A percentile compares a stretch with the other conserved stretches of the same genome.
These are phyloP conservation scores for Caenorhabditis virilis DNA, from an alignment of 2,888 invertebrate genomes.

Conservation along the genomic window DNA sequence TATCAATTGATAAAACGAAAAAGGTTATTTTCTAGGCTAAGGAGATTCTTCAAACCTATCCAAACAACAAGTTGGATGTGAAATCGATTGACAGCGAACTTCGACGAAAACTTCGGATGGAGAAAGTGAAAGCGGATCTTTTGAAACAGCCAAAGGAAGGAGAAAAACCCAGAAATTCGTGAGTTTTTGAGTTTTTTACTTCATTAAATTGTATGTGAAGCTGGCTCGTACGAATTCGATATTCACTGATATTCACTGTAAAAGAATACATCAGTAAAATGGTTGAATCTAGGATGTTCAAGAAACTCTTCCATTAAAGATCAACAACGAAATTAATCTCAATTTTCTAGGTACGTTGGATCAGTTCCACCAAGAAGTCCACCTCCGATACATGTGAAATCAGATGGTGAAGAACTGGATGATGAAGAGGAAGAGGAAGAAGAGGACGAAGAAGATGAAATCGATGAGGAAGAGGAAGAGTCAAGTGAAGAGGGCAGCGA, in stretches of 20 bases:
- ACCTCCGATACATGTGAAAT: slow-evolving; percentile 45
- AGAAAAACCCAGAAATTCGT: slow-evolving; percentile 31
- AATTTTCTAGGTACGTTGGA: slow-evolving; percentile 54
- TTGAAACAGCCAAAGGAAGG: slow-evolving; percentile 36
- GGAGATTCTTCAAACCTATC: slow-evolving; percentile 35
- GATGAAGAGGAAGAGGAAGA: slow-evolving; percentile 60
- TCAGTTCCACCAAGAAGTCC: slow-evolving; percentile 59
- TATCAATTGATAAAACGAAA: slow-evolving; percentile 2
- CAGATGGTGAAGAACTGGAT: slow-evolving; percentile 54
- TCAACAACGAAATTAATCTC: slow-evolving; percentile 7
- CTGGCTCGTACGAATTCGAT: no score
- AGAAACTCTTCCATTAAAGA: no score
- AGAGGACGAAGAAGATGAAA: slow-evolving; percentile 37
- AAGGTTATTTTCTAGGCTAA: slow-evolving; percentile 19
- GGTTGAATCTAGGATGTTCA: no score
- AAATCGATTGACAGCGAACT: slow-evolving; percentile 26
- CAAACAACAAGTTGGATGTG: slow-evolving; percentile 32
- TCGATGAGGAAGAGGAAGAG: slow-evolving; percentile 26
- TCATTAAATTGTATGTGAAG: not conserved
- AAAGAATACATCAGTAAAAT: no score
- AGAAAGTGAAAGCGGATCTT: slow-evolving; percentile 36
- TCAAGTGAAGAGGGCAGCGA: slow-evolving; percentile 43
- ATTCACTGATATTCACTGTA: no score
- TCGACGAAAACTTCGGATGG: slow-evolving; percentile 31
- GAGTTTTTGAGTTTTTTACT: slow-evolving; percentile 2